These are phyloP conservation scores for Cinclus mexicanus DNA, from an alignment of 2,113 vertebrate species.

Conservation along the genomic window DNA sequence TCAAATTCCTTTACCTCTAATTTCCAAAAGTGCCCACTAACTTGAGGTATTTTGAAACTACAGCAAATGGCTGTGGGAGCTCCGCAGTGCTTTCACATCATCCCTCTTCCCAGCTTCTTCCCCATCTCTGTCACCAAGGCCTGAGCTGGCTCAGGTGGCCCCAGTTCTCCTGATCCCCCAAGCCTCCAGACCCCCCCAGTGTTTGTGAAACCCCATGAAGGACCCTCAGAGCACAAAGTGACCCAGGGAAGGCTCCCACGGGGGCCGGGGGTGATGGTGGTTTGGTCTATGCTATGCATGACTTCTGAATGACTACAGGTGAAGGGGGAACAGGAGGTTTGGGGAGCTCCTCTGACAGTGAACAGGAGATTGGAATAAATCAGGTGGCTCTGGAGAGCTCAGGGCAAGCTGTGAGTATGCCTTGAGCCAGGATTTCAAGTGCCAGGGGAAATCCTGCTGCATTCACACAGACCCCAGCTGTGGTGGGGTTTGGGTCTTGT, in stretches of 20 bases:
- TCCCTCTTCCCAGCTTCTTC: not conserved
- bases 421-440: not conserved
- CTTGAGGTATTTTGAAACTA: not conserved
- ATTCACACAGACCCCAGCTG: not conserved
- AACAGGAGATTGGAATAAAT: not conserved
- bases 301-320: not conserved
- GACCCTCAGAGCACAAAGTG: not conserved
- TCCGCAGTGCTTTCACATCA: not conserved
- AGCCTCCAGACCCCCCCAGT: not conserved
- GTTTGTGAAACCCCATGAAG: not conserved
- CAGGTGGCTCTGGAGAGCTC: not conserved
- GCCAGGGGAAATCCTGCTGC: not conserved
- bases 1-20: constrained; percentile 8
- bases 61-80: not conserved
- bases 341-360: not conserved
- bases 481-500: not conserved
- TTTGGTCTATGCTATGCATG: rapidly evolving
- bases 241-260: rapidly evolving
- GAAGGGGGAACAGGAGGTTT: not conserved
- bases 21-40: constrained; percentile 11
- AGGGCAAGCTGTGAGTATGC: not conserved
- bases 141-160: not conserved
- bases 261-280: not conserved
- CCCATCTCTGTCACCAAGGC: not conserved
- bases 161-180: not conserved